phyloP scores from a whole-genome alignment of 2,797 vertebrate genomes.

The Geotrypetes seraphini region DNA sequence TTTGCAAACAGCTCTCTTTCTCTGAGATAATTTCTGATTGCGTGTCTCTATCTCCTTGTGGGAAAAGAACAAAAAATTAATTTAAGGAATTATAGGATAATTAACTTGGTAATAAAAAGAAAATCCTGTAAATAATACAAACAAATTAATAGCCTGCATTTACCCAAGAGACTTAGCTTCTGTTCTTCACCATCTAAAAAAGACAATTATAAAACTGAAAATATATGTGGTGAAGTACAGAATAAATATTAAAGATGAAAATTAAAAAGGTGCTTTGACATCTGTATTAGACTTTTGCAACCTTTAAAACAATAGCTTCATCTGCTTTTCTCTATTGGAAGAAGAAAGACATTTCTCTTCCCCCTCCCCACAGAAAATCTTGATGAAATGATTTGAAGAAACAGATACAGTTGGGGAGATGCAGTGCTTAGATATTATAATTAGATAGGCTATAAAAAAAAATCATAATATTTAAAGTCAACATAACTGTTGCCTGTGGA shows the following conservation, averaged over 20 bases:
- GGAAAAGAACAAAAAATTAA: slow-evolving; percentile 3
- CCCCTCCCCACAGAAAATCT: slow-evolving; percentile 9
- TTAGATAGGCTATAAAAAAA: slow-evolving; percentile 19
- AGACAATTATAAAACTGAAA: slow-evolving; percentile 8
- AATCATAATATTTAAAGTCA: slow-evolving; percentile 20
- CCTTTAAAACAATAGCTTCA: slow-evolving; percentile 12
- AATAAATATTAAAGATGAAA: no score
- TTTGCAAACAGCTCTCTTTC: not conserved
- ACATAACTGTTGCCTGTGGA: slow-evolving; percentile 20
- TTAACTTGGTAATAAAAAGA: not conserved
- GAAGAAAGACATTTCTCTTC: slow-evolving; percentile 15
- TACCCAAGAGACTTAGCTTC: slow-evolving; percentile 3
- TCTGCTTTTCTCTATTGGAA: slow-evolving; percentile 25
- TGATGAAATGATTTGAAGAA: slow-evolving; percentile 26
- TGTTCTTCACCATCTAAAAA: not conserved
- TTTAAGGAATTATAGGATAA: slow-evolving; percentile 1
- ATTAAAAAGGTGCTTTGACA: slow-evolving; percentile 23
- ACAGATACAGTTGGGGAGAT: slow-evolving; percentile 6
- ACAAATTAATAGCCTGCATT: slow-evolving; percentile 6
- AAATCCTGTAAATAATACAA: not conserved
- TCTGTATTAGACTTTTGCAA: slow-evolving; percentile 8
- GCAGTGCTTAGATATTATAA: slow-evolving; percentile 12
- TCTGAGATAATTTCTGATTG: slow-evolving; percentile 3
- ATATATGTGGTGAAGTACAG: no score
- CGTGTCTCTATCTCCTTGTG: not conserved